Evolutionary conservation across 2,797 vertebrate genomes (phyloP), one percentile per base, ranked within the genome.

Genomic region (Heterohyrax brucei): DNA sequence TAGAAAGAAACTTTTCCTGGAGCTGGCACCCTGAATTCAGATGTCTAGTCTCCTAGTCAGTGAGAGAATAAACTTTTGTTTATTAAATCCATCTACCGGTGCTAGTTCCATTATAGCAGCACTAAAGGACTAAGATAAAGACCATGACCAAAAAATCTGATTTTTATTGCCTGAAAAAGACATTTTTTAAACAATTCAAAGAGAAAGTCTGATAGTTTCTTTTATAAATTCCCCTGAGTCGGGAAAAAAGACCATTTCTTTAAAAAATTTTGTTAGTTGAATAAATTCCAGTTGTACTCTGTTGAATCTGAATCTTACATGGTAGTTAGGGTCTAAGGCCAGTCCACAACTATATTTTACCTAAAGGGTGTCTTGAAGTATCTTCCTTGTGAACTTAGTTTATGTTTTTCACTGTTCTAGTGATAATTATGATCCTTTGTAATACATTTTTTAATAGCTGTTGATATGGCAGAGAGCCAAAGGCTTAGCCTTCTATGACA

Each of bases 141-240:
- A 56, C 53, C 53, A 56, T 56, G 53, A 13, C 53, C 53, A 4
- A 56, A 16, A 56, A 56, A 56, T 56, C 53, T 56, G 53, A 56
- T 56, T 56, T 95, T 72, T 53, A 30, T 76, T 48, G 7, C 44
- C 50, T 61, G 44, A 66, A 91, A 83, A 83, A 72, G 87, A 53
- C 2, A 16, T 33, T 92, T 92, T 46, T 33, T 70, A 80, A 87
- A 94, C 66, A 84, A 86, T 82, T 10, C 24, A 66, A 84, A 85
- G 80, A 8, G 24, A 94, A 79, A 78, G 1, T 9, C 75, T 84
- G 61, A 78, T 89, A 56, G 6, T 48, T n/a, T 83, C 39, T 39
- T 89, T 50, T 33, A 0, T 53, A 8, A 77, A 70, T 16, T 44
- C 18, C 3, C 8, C 59, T 85, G 28, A 80, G 50, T 4, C 7